Conservation (phyloP, 1,140 invertebrate species). For the Euschistus heros region DNA sequence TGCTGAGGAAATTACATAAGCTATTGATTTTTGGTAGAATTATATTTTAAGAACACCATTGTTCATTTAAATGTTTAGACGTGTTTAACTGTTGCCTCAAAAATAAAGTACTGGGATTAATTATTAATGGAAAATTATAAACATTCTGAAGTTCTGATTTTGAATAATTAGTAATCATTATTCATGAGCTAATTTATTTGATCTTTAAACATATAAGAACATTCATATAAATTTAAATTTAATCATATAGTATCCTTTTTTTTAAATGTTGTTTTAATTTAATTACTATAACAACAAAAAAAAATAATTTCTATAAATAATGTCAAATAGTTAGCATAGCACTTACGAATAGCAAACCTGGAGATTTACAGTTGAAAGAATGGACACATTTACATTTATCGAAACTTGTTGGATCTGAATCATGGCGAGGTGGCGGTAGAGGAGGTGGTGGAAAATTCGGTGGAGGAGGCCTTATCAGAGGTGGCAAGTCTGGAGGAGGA, state of each 20-base stretch:
- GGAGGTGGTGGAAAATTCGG: conserved; percentile 26
- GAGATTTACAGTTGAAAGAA: conserved; percentile 44
- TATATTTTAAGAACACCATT: no score
- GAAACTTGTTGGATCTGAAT: conserved; percentile 33
- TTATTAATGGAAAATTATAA: no score
- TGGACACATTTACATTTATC: conserved; percentile 44
- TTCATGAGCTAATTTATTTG: background rate
- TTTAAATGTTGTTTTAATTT: background rate
- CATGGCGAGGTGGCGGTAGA: conserved; percentile 36
- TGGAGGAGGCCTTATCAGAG: background rate
- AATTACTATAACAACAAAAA: background rate
- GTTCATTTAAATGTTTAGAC: no score
- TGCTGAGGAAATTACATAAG: no score
- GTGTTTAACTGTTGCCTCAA: no score
- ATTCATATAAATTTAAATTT: background rate
- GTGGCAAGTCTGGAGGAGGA: background rate
- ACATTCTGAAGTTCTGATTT: no score
- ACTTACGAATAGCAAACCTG: conserved; percentile 45
- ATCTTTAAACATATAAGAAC: background rate
- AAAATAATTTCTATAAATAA: background rate
- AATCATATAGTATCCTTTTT: background rate
- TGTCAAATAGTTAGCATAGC: background rate
- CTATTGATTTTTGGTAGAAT: no score
- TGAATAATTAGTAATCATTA: background rate
- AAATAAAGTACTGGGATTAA: no score